Percentiles rank a stretch among this genome's conserved stretches.
These are phyloP conservation scores for Sigmodon hispidus DNA, from an alignment of 2,113 vertebrate species.

Conservation along the genomic window DNA sequence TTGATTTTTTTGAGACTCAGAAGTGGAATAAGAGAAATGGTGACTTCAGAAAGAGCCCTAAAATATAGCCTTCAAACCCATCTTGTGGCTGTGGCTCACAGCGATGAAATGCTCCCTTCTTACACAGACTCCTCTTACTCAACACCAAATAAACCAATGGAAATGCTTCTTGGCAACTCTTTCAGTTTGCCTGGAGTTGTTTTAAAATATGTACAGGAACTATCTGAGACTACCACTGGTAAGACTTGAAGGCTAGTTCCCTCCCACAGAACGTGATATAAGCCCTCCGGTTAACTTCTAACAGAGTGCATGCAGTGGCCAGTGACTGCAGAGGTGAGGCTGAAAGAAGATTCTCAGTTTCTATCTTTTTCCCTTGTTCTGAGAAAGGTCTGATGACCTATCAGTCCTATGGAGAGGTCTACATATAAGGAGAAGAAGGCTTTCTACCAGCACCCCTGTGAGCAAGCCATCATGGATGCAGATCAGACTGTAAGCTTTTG, in stretches of 20 bases:
- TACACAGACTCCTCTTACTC: neutral
- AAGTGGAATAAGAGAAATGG: neutral
- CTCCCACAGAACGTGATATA: neutral
- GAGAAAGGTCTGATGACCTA: neutral
- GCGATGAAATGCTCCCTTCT: neutral
- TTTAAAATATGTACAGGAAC: neutral
- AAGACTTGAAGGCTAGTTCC: neutral
- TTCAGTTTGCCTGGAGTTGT: neutral
- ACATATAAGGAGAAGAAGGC: neutral
- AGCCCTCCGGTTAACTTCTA: neutral
- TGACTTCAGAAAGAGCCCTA: neutral
- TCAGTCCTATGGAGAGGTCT: neutral
- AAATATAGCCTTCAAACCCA: constrained; percentile 58
- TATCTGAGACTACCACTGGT: neutral
- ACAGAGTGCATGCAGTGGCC: neutral
- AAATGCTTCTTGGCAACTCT: constrained; percentile 23
- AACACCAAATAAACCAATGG: constrained; percentile 7
- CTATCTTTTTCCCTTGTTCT: neutral
- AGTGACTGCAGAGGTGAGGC: neutral
- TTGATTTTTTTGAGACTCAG: constrained; percentile 3
- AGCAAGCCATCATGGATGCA: neutral
- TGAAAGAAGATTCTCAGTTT: neutral
- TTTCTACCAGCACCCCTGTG: neutral
- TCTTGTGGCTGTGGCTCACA: neutral
- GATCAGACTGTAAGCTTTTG: neutral